Conservation (phyloP, 2,888 invertebrate species). For the Drosophila eohydei region DNA sequence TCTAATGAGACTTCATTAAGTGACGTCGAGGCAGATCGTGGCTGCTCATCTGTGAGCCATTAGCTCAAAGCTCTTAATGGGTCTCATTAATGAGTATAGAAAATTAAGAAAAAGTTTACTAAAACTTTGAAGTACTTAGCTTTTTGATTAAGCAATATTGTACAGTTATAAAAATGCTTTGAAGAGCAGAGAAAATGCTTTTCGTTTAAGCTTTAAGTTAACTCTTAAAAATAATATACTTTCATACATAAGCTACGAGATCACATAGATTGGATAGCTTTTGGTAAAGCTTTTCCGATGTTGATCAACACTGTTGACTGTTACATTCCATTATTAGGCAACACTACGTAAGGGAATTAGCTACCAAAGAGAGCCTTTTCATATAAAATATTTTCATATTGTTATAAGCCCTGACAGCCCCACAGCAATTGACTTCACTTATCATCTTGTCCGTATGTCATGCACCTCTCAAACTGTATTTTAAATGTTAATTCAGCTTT, state of each 20-base stretch:
- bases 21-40: neutral
- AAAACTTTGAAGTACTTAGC: neutral
- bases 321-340: neutral
- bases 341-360: neutral
- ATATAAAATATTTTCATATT: neutral
- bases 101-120: too few relatives aligned
- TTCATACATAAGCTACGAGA: too few relatives aligned
- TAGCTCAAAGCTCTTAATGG: neutral
- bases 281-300: too few relatives aligned
- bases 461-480: neutral
- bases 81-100: too few relatives aligned
- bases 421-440: neutral
- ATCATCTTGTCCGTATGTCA: neutral
- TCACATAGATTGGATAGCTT: neutral
- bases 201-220: neutral
- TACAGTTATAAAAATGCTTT: neutral
- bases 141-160: neutral
- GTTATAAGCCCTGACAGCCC: neutral
- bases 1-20: constrained; percentile 10
- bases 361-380: too few relatives aligned
- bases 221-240: too few relatives aligned
- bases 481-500: constrained; percentile 9
- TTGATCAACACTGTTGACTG: neutral
- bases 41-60: neutral
- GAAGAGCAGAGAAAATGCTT: neutral